Conservation (phyloP, 53 echinoderm and acorn worm species). For the Crossaster papposus region DNA sequence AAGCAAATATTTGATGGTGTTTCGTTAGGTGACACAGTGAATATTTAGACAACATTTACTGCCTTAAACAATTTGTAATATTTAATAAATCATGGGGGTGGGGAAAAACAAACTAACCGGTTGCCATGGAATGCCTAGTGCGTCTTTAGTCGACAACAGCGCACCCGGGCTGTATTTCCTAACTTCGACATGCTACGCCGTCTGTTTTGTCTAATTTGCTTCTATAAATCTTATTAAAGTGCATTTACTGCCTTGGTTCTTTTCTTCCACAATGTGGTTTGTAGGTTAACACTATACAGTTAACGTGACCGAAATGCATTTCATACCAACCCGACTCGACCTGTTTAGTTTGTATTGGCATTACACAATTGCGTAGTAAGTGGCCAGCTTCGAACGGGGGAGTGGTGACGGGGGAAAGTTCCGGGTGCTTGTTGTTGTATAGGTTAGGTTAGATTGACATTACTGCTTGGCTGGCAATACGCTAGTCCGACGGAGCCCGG, state of each 20-base stretch:
- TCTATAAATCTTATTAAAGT: background rate
- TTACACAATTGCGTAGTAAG: background rate
- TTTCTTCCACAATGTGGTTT: background rate
- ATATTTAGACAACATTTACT: too few species aligned
- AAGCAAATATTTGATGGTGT: background rate
- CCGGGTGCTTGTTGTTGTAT: background rate
- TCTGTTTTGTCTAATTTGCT: background rate
- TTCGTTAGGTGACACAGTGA: background rate
- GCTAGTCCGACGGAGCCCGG: background rate
- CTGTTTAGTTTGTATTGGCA: background rate
- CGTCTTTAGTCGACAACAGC: too few species aligned
- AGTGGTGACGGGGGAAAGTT: too few species aligned
- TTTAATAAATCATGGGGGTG: too few species aligned
- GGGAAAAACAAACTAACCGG: too few species aligned
- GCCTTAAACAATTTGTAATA: too few species aligned
- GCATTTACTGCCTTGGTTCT: background rate
- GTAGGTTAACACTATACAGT: background rate
- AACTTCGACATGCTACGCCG: background rate
- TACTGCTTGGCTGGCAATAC: background rate
- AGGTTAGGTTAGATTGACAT: conserved; percentile 11
- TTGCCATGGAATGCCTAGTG: too few species aligned
- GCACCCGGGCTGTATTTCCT: background rate
- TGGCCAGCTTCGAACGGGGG: background rate
- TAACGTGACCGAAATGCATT: background rate
- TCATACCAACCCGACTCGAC: background rate